Conservation (phyloP, 2,113 vertebrate genomes). For the Mormoops blainvillei region DNA sequence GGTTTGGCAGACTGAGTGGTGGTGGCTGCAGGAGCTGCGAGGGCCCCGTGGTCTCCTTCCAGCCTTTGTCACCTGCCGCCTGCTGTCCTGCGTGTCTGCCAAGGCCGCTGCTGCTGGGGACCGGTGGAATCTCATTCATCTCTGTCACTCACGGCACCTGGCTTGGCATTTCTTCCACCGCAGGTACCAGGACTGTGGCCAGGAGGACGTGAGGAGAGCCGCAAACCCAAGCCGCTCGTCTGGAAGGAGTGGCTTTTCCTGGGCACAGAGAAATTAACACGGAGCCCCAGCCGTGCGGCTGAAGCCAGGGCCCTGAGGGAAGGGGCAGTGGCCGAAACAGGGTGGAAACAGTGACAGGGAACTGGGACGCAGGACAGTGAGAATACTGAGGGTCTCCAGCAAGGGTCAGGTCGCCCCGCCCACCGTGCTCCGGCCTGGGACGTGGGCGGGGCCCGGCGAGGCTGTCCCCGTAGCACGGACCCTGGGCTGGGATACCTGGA, state of each 20-base stretch:
- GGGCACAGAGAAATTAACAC: rapidly evolving
- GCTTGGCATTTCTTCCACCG: rapidly evolving
- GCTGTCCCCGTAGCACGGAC: no score
- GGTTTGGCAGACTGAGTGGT: rapidly evolving
- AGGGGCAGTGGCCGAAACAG: not conserved
- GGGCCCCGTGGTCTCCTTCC: not conserved
- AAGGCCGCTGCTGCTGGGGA: not conserved
- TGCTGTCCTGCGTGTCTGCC: not conserved
- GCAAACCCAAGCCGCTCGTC: rapidly evolving
- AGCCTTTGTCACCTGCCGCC: not conserved
- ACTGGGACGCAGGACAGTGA: rapidly evolving
- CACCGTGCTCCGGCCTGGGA: not conserved
- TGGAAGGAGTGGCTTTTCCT: rapidly evolving
- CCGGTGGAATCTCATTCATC: not conserved
- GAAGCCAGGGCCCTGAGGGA: not conserved
- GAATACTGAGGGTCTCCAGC: rapidly evolving
- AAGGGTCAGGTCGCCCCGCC: rapidly evolving
- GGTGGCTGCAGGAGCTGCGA: rapidly evolving
- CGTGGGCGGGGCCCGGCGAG: not conserved
- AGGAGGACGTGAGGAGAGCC: rapidly evolving
- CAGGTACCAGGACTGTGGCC: not conserved
- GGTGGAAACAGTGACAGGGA: no score
- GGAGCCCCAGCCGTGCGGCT: not conserved
- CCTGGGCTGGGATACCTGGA: not conserved
- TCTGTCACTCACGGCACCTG: not conserved